Evolutionary conservation across 2,797 vertebrate species (phyloP).

Genomic region (Chaetophractus vellerosus): DNA sequence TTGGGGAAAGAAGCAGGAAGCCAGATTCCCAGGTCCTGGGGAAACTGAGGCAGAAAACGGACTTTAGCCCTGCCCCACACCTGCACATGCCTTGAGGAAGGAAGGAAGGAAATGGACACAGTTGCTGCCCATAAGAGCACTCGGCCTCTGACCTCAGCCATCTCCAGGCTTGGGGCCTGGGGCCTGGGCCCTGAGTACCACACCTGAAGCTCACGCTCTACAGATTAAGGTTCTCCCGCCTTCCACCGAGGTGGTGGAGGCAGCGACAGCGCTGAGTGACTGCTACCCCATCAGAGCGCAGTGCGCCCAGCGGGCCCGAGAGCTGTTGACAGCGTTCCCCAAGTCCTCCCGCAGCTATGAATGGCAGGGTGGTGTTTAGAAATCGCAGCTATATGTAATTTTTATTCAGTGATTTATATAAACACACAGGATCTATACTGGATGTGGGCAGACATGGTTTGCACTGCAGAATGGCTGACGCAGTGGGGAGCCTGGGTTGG

Average conservation of each 20-base stretch:
- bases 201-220: accelerated
- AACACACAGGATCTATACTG: background rate
- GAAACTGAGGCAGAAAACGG: background rate
- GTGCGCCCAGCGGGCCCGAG: background rate
- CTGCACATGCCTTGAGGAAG: background rate
- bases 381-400: conserved; percentile 39
- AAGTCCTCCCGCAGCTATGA: background rate
- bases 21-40: background rate
- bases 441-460: background rate
- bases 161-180: background rate
- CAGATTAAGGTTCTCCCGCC: background rate
- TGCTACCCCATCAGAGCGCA: background rate
- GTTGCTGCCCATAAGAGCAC: accelerated
- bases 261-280: too few species aligned
- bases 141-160: background rate
- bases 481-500: background rate
- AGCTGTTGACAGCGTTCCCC: background rate
- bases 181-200: accelerated
- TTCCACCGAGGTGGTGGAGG: accelerated
- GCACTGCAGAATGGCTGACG: background rate
- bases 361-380: background rate
- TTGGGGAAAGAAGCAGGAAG: background rate
- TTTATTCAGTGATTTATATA: conserved; percentile 49
- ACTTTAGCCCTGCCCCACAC: background rate
- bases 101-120: background rate